Percentiles rank a stretch among this genome's conserved stretches.
Evolutionary conservation across 2,888 invertebrate species (phyloP).

Genomic region (Nymphalis polychloros): DNA sequence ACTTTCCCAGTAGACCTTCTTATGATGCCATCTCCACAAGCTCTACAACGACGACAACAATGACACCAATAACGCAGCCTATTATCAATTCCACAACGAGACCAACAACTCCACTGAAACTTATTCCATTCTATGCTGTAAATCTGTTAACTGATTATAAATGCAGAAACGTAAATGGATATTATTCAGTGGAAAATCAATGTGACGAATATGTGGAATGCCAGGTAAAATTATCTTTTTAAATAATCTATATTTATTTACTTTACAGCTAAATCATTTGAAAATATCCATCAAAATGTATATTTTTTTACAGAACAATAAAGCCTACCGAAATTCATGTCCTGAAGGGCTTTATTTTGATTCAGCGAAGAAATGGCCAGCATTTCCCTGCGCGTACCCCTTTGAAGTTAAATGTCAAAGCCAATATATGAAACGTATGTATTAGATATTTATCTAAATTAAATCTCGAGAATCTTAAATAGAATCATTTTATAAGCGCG

Average conservation of each 20-base stretch:
- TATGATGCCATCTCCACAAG: no score
- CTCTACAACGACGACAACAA: no score
- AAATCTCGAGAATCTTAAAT: no score
- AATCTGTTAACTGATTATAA: constrained; percentile 28
- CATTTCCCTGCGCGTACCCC: constrained; percentile 89
- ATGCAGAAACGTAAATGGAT: constrained; percentile 54
- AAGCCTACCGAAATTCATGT: constrained; percentile 84
- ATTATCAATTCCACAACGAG: neutral
- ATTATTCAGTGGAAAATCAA: constrained; percentile 76
- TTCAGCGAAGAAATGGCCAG: constrained; percentile 82
- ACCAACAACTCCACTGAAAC: neutral
- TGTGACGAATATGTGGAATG: constrained; percentile 87
- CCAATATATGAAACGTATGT: constrained; percentile 23
- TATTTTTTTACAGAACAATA: constrained; percentile 71
- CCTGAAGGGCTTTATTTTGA: constrained; percentile 91
- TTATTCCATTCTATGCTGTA: neutral
- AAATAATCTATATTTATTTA: neutral
- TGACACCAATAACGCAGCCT: neutral
- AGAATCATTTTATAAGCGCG: no score
- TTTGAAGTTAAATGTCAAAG: constrained; percentile 28
- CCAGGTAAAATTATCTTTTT: constrained; percentile 50
- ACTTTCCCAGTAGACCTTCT: no score
- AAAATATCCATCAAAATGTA: neutral
- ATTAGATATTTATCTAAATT: neutral
- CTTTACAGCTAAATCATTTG: neutral